Base-by-base conservation (phyloP, 2,113 vertebrate species). In the Dascyllus trimaculatus region DNA sequence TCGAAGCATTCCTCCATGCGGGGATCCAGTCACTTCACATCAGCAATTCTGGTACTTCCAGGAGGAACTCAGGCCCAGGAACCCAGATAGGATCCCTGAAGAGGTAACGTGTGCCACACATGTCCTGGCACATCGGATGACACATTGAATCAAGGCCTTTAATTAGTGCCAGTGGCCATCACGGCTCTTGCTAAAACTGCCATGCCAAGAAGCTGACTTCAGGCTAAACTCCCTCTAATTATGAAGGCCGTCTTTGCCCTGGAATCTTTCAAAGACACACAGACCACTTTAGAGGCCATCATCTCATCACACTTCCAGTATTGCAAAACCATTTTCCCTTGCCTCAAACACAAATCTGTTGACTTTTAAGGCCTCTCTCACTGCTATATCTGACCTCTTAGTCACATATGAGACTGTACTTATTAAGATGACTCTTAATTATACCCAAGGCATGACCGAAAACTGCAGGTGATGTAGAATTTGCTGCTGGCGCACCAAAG, bases 91-190 rank as follows among this genome's bases (percentile, higher is more conserved):
- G 69, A 67, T 35, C 67, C 56, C 70, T 43, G 56, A 70, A 53
- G 75, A 86, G 81, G 48, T 49, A 29, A 49, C 17, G 8, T 52
- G 38, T 82, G 74, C 81, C 84, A 84, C 40, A 75, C 54, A 56
- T 71, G 78, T 85, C 83, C 59, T 13, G 5, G 22, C 65, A 67
- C 72, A 82, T 84, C 54, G 77, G 68, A 76, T 76, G 64, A 57
- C 76, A 78, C 71, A 73, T 90, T 81, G 82, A 86, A 82, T 82
- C 29, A 85, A 81, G 56, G 58, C 46, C 84, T 90, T 86, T 90
- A 93, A 88, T 87, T 85, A 84, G 64, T 49, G 73, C 82, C 80
- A 57, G 35, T 58, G 60, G 85, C 80, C 22, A 62, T 89, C 54
- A 68, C 15, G 10, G 32, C 65, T 73, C 57, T 69, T 67, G 51